These are phyloP conservation scores for Myrmecophaga tridactyla DNA, from an alignment of 2,113 vertebrate genomes.

Conservation along the genomic window DNA sequence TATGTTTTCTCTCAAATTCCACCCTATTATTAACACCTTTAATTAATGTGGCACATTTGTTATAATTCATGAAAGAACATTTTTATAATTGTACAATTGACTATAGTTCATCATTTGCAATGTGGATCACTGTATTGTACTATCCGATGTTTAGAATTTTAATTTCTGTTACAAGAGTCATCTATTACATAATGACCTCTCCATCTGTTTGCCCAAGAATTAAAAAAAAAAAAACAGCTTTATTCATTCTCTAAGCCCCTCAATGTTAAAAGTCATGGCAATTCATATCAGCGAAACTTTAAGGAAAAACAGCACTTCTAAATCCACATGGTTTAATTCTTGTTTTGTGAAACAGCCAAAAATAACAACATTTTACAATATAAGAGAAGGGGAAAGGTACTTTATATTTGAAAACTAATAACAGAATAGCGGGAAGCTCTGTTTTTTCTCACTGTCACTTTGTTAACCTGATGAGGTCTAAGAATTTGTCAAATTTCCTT, in stretches of 20 bases:
- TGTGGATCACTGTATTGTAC: background rate
- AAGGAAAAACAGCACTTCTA: constrained; percentile 48
- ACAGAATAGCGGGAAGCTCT: constrained; percentile 31
- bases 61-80: too few relatives aligned
- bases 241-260: constrained; percentile 12
- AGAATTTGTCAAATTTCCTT: constrained; percentile 71
- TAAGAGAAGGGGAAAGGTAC: constrained; percentile 50
- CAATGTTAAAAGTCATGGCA: constrained; percentile 28
- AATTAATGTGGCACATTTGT: too few relatives aligned
- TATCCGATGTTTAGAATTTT: background rate
- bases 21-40: too few relatives aligned
- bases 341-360: constrained; percentile 59
- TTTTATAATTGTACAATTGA: too few relatives aligned
- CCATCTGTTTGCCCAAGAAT: background rate
- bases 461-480: constrained; percentile 61
- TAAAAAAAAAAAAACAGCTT: background rate
- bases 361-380: constrained; percentile 47
- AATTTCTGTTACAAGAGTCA: background rate
- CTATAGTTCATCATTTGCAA: too few relatives aligned
- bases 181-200: background rate
- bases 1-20: too few relatives aligned
- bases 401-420: constrained; percentile 39
- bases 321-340: constrained; percentile 62
- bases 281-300: constrained; percentile 43
- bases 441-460: constrained; percentile 73